Evolutionary conservation across 2,888 invertebrate genomes (phyloP), one percentile per base, ranked within the genome.

Genomic region (Drosophila yooni): DNA sequence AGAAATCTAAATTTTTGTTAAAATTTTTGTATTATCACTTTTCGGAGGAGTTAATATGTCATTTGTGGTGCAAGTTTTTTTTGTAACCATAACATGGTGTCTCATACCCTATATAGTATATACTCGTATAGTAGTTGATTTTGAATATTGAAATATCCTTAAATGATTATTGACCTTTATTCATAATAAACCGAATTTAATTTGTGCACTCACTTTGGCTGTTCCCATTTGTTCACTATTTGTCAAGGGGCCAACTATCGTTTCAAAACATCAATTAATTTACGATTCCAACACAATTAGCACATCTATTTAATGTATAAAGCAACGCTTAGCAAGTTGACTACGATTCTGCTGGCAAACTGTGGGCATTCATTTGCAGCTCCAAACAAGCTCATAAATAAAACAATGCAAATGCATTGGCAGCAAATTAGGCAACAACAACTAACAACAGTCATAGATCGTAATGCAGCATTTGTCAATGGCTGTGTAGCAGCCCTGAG

Each of bases 231-330:
- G 63, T 27, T 61, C 25, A 43, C 43, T 52, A 64, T 70, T 70
- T 62, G 63, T 59, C 40, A 68, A 52, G 40, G 51, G 36, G 13
- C 38, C 60, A 64, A 67, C 58, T 43, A 71, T 57, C 62, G 33
- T 58, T 40, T 46, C 48, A 33, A 62, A 66, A 40, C 70, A 79
- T 79, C 79, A 79, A 79, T 74, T 79, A 79, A 79, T 79, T 76
- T 76, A 50, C 69, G 52, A 75, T 78, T 77, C 59, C 68, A 78
- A 68, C 74, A 63, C 68, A 79, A 79, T 79, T 79, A 76, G 70
- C 79, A 79, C 79, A 74, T 78, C n/a, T 53, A 29, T 76, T 73
- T 57, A 63, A 79, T 79, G 76, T 70, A 79, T 76, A 79, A 79
- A 76, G 59, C 66, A 70, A 54, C 50, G 38, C 60, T 31, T 63